Base-by-base conservation (phyloP, 2,113 vertebrate genomes). In the Ciconia maguari region DNA sequence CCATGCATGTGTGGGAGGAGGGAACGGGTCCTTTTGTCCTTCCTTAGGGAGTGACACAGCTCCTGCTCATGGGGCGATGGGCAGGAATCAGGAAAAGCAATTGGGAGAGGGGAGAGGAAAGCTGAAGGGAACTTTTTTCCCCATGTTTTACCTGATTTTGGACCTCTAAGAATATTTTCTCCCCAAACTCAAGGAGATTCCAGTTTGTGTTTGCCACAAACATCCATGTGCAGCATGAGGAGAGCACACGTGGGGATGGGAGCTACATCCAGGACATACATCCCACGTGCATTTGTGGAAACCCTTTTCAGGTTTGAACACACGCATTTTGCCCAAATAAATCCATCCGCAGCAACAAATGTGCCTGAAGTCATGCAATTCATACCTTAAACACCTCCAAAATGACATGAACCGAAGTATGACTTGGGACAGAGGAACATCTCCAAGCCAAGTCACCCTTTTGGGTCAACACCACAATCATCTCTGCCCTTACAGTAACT, bases 201-300 rank as follows among this genome's bases (percentile, higher is more conserved):
- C 16, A 19, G 27, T 4, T 5, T 17, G 16, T 2, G 4, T n/a
- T 71, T 38, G 22, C 38, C 9, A 22, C n/a, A 58, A 20, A 41
- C 19, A 48, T 2, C 48, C 38, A 25, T 2, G 17, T 20, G n/a
- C 8, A 30, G 11, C n/a, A 13, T 0, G 34, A n/a, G 81, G 38
- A 36, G 24, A 60, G 25, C 3, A 0, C 34, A 13, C 14, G 0
- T 1, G 9, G 42, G 36, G 16, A 6, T 3, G 16, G 13, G 5
- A 72, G 6, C 29, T n/a, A n/a, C n/a, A n/a, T n/a, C n/a, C n/a
- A 27, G 27, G 41, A 57, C 42, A 3, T 1, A 0, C 0, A 1
- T 21, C 36, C 60, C 46, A 21, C 0, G 10, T 7, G 21, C 27
- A 4, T 8, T 12, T 30, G n/a, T 16, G 32, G 49, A 36, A 65